Evolutionary conservation across 2,113 vertebrate genomes (phyloP).

Genomic region (Chloropsis hardwickii): DNA sequence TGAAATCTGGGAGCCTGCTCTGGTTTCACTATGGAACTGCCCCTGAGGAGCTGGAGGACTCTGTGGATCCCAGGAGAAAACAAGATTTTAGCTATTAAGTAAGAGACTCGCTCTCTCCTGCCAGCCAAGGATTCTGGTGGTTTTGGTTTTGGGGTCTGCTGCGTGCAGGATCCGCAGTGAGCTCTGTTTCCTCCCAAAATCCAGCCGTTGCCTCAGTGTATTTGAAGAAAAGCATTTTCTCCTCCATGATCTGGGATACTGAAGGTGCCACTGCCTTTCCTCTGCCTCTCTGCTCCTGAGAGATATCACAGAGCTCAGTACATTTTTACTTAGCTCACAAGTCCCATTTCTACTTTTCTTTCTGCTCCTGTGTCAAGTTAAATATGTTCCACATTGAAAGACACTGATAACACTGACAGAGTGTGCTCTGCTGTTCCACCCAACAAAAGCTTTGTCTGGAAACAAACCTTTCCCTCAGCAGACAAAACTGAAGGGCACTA

Average conservation of each 20-base stretch:
- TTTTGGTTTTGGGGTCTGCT: background rate
- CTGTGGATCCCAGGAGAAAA: background rate
- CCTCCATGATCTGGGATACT: background rate
- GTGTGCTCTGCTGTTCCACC: constrained; percentile 18
- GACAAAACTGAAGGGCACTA: constrained; percentile 14
- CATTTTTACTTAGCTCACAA: constrained; percentile 15
- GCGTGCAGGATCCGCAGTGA: background rate
- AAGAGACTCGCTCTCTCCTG: background rate
- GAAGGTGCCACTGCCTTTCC: background rate
- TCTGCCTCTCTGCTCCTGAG: background rate
- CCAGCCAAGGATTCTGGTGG: background rate
- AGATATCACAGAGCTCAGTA: background rate
- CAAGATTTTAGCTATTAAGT: background rate
- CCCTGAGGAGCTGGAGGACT: background rate
- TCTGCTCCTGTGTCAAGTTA: constrained; percentile 43
- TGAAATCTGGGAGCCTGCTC: accelerated
- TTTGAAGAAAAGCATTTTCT: background rate
- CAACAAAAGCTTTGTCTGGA: constrained; percentile 29
- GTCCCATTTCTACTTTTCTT: background rate
- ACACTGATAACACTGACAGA: constrained; percentile 60
- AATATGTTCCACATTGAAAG: constrained; percentile 50
- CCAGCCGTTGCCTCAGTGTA: background rate
- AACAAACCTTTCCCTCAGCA: constrained; percentile 13
- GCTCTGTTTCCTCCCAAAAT: background rate
- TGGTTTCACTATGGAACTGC: background rate